Percentiles rank a stretch among this genome's conserved stretches.
These are phyloP conservation scores for Coregonus ussuriensis DNA, from an alignment of 2,797 vertebrate genomes.

Conservation along the genomic window DNA sequence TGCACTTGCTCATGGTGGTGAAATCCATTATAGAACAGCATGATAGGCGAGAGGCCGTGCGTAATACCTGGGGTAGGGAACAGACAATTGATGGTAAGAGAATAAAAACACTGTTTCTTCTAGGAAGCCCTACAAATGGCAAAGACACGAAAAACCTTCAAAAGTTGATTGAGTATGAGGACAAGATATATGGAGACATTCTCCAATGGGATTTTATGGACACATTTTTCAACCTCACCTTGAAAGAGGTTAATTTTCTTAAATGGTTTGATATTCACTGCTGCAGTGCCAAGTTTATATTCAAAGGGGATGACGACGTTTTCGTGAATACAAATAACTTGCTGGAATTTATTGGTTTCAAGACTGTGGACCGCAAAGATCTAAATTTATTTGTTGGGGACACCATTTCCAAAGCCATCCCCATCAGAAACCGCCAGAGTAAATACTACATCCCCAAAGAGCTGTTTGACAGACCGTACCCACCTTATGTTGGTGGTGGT, in stretches of 20 bases:
- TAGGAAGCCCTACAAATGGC: slow-evolving; percentile 73
- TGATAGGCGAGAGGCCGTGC: slow-evolving; percentile 80
- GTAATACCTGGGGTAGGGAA: slow-evolving; percentile 79
- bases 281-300: slow-evolving; percentile 76
- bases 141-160: slow-evolving; percentile 81
- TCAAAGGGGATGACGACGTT: slow-evolving; percentile 87
- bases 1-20: slow-evolving; percentile 80
- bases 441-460: slow-evolving; percentile 87
- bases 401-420: slow-evolving; percentile 80
- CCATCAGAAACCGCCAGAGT: slow-evolving; percentile 80
- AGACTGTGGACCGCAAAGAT: slow-evolving; percentile 57
- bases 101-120: slow-evolving; percentile 77
- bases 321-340: slow-evolving; percentile 84
- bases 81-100: slow-evolving; percentile 59
- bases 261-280: slow-evolving; percentile 83
- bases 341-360: slow-evolving; percentile 75
- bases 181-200: slow-evolving; percentile 79
- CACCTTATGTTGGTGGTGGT: slow-evolving; percentile 83
- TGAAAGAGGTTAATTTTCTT: slow-evolving; percentile 85
- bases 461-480: slow-evolving; percentile 78
- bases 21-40: slow-evolving; percentile 84
- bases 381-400: slow-evolving; percentile 81
- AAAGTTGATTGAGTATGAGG: slow-evolving; percentile 80
- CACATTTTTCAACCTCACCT: slow-evolving; percentile 84
- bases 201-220: slow-evolving; percentile 88